These are phyloP conservation scores for Mola mola DNA, from an alignment of 2,113 vertebrate species.

Conservation along the genomic window DNA sequence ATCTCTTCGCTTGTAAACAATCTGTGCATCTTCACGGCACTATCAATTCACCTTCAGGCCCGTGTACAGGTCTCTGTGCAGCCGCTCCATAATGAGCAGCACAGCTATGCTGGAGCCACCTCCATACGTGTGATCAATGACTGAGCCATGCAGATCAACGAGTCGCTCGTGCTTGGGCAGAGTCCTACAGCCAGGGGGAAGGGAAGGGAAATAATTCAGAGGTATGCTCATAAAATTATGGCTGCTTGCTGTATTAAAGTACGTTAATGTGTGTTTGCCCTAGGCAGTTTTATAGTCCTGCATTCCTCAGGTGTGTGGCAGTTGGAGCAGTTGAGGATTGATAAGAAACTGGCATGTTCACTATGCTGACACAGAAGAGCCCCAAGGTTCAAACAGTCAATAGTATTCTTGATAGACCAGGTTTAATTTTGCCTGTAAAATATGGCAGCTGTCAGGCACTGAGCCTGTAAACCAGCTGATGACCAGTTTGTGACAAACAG, in stretches of 20 bases:
- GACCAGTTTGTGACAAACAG: too few species aligned
- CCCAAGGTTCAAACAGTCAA: slow-evolving; percentile 21
- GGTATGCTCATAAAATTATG: too few species aligned
- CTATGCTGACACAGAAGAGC: slow-evolving; percentile 4
- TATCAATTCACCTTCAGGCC: slow-evolving; percentile 88
- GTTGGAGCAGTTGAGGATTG: neutral
- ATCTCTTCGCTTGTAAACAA: neutral
- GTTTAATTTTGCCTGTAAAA: slow-evolving; percentile 7
- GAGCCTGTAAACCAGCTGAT: too few species aligned
- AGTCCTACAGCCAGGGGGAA: slow-evolving; percentile 78
- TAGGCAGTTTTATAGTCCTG: neutral
- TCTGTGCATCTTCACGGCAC: neutral
- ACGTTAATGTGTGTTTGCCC: too few species aligned
- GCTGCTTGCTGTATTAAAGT: too few species aligned
- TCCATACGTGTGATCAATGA: slow-evolving; percentile 93
- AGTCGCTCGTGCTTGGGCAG: slow-evolving; percentile 93
- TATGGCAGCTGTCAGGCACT: too few species aligned
- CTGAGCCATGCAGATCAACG: slow-evolving; percentile 94
- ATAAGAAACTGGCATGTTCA: neutral
- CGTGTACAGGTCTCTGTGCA: slow-evolving; percentile 95
- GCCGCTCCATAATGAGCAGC: slow-evolving; percentile 95
- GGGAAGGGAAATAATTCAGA: too few species aligned
- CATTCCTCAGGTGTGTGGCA: neutral
- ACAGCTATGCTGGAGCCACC: slow-evolving; percentile 95
- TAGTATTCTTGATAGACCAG: neutral